Conservation (phyloP, 2,888 invertebrate species). For the Orchesellides sinensis region DNA sequence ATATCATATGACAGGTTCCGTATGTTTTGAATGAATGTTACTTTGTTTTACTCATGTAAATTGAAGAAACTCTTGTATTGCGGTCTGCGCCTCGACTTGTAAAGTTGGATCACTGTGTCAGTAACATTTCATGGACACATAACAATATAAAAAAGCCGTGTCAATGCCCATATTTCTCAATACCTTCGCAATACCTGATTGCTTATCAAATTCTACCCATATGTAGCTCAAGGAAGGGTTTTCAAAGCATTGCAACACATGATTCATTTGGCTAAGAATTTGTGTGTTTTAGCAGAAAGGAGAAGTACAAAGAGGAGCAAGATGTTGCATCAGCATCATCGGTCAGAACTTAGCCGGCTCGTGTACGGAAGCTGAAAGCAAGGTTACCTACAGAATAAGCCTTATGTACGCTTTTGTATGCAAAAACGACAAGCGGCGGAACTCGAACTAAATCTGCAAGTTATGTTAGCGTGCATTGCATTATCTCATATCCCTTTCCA, state of each 20-base stretch:
- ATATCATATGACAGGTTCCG: no score
- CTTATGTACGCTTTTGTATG: background rate
- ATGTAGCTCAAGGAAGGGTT: background rate
- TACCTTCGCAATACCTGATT: background rate
- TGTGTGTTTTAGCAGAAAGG: background rate
- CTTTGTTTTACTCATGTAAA: no score
- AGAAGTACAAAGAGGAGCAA: background rate
- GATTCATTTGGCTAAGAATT: no score
- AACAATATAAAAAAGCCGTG: no score
- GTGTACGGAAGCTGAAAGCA: background rate
- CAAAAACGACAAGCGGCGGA: background rate
- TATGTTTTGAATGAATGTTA: no score
- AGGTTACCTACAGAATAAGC: background rate
- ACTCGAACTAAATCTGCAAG: background rate
- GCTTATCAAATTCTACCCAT: background rate
- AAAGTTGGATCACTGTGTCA: no score
- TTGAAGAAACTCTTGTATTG: no score
- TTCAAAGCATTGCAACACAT: background rate
- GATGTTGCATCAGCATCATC: slow-evolving; percentile 17
- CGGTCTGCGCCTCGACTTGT: no score
- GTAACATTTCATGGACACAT: no score
- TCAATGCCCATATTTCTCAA: no score
- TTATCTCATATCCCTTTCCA: background rate
- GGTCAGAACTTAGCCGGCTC: background rate
- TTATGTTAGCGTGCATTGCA: background rate